Percentiles rank a stretch among this genome's conserved stretches.
Evolutionary conservation across 1,140 invertebrate species (phyloP).

Genomic region (Lasaia peninsularis): DNA sequence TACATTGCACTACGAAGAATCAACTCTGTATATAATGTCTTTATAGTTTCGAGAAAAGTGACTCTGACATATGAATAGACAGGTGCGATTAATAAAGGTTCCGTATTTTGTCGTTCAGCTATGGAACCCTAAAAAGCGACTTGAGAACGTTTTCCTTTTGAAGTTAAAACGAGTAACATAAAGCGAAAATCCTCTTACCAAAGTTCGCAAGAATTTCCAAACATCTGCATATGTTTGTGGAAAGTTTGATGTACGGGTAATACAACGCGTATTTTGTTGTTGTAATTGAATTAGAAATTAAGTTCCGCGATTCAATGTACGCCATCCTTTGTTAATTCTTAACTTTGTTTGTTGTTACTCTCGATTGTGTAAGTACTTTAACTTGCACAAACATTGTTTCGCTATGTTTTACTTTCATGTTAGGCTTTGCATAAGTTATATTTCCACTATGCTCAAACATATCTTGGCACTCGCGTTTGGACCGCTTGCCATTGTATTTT

Average conservation of each 20-base stretch:
- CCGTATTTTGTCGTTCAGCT: too few relatives aligned
- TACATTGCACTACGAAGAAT: too few relatives aligned
- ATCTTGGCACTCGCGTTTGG: background rate
- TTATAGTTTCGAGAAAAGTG: too few relatives aligned
- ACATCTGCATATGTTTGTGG: background rate
- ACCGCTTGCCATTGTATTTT: background rate
- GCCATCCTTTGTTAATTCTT: constrained; percentile 34
- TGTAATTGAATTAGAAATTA: constrained; percentile 21
- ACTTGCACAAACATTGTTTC: constrained; percentile 27
- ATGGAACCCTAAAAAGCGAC: too few relatives aligned
- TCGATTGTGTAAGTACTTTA: constrained; percentile 27
- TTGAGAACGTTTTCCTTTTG: too few relatives aligned
- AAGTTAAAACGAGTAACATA: too few relatives aligned
- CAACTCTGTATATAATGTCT: too few relatives aligned
- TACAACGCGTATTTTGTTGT: constrained; percentile 13
- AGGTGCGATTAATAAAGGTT: too few relatives aligned
- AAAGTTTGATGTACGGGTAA: constrained; percentile 12
- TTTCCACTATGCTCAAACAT: constrained; percentile 21
- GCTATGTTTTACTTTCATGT: constrained; percentile 32
- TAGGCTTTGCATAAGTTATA: constrained; percentile 34
- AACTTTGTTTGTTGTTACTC: constrained; percentile 31
- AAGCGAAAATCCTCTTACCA: background rate
- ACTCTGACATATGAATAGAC: too few relatives aligned
- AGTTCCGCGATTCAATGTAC: constrained; percentile 20
- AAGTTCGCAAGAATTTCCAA: background rate